Conservation (phyloP, 2,888 invertebrate genomes). For the Homarus gammarus region DNA sequence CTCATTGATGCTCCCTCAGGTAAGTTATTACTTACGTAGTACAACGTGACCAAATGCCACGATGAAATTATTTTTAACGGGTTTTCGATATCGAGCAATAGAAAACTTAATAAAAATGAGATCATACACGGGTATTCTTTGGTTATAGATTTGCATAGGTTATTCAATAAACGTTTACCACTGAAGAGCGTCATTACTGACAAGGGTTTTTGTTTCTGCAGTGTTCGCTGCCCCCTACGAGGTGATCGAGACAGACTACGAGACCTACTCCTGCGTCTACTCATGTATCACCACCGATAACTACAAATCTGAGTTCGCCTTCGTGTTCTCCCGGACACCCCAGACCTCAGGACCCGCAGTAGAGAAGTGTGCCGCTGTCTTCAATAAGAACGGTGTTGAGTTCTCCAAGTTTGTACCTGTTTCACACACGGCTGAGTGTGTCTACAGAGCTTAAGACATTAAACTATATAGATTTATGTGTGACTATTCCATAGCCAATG, state of each 20-base stretch:
- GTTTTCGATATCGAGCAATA: no score
- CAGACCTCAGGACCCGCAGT: slow-evolving; percentile 42
- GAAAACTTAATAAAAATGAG: not conserved
- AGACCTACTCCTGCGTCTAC: slow-evolving; percentile 54
- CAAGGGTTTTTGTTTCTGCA: not conserved
- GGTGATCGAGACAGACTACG: slow-evolving; percentile 44
- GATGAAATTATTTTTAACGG: no score
- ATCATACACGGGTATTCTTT: no score
- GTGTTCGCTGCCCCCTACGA: slow-evolving; percentile 32
- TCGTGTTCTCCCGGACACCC: slow-evolving; percentile 43
- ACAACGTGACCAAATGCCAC: no score
- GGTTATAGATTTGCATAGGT: no score
- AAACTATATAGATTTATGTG: no score
- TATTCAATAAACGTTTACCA: no score
- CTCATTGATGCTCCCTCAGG: slow-evolving; percentile 14
- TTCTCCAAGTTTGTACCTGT: slow-evolving; percentile 40
- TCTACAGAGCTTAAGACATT: slow-evolving; percentile 47
- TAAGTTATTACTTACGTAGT: no score
- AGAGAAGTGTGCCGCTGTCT: slow-evolving; percentile 31
- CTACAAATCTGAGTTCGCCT: slow-evolving; percentile 49
- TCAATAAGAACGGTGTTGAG: slow-evolving; percentile 26
- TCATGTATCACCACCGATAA: slow-evolving; percentile 24
- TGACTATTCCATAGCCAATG: no score
- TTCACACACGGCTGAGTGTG: slow-evolving; percentile 37
- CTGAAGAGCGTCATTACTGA: no score